Evolutionary conservation across 2,888 invertebrate genomes (phyloP).

Genomic region (Pandemis cinnamomeana): DNA sequence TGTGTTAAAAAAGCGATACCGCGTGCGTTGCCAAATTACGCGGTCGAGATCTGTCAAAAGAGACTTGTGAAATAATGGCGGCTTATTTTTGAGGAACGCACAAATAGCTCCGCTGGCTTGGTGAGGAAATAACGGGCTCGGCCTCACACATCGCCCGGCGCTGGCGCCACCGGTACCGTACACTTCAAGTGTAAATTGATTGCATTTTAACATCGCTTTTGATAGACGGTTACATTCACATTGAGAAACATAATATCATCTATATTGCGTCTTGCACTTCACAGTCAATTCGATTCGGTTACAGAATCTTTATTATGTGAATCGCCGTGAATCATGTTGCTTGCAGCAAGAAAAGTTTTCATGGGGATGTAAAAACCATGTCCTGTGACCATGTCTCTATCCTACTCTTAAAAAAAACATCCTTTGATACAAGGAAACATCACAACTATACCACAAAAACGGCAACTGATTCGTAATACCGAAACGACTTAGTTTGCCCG

Average conservation of each 20-base stretch:
- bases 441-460: neutral
- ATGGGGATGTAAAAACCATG: slow-evolving; percentile 7
- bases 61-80: slow-evolving; percentile 70
- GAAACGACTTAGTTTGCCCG: slow-evolving; percentile 9
- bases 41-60: slow-evolving; percentile 79
- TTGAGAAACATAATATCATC: slow-evolving; percentile 10
- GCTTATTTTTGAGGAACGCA: slow-evolving; percentile 77
- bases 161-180: slow-evolving; percentile 36
- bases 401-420: slow-evolving; percentile 27
- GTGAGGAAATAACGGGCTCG: slow-evolving; percentile 59
- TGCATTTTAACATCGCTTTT: slow-evolving; percentile 30
- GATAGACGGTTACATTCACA: slow-evolving; percentile 22
- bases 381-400: slow-evolving; percentile 12
- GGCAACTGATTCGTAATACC: neutral
- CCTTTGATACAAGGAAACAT: slow-evolving; percentile 22
- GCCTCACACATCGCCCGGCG: slow-evolving; percentile 30
- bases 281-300: slow-evolving; percentile 3
- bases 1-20: slow-evolving; percentile 44
- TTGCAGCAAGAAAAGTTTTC: slow-evolving; percentile 6
- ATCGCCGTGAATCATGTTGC: neutral
- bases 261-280: slow-evolving; percentile 6
- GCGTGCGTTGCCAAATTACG: slow-evolving; percentile 62
- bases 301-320: neutral
- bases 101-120: slow-evolving; percentile 63
- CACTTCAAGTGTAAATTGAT: slow-evolving; percentile 39